A percentile compares a stretch with the other conserved stretches of the same genome.
These are phyloP conservation scores for Microctenopoma stevenorrisi DNA, from an alignment of 2,797 vertebrate genomes.

Conservation along the genomic window DNA sequence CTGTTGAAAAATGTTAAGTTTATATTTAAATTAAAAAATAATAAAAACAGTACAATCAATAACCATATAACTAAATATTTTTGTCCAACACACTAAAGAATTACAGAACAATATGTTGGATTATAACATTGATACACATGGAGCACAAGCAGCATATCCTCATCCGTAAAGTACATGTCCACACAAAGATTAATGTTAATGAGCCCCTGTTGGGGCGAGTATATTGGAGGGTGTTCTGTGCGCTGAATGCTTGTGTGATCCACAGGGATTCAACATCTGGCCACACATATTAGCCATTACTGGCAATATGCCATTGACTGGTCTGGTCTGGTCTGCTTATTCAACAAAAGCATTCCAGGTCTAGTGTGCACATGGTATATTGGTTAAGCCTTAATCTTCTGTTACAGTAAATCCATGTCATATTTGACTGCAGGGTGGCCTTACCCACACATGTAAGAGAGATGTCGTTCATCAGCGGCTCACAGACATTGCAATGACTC, in stretches of 20 bases:
- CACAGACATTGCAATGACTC: conserved; percentile 38
- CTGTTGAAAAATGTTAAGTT: no score
- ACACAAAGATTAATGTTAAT: conserved; percentile 25
- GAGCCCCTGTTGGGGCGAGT: conserved; percentile 13
- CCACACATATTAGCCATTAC: conserved; percentile 42
- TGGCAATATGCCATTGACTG: conserved; percentile 49
- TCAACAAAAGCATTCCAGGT: conserved; percentile 59
- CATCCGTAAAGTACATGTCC: conserved; percentile 3
- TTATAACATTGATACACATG: neutral
- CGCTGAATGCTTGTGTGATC: conserved; percentile 32
- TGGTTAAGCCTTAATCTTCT: conserved; percentile 51
- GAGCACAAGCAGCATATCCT: conserved; percentile 2
- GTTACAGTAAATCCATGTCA: conserved; percentile 70
- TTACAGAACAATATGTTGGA: neutral
- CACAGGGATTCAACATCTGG: conserved; percentile 60
- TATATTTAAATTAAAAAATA: no score
- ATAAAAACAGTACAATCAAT: no score
- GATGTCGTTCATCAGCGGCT: conserved; percentile 45
- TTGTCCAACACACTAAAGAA: neutral
- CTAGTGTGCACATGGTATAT: conserved; percentile 46
- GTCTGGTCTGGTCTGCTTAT: conserved; percentile 45
- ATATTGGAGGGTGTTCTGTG: conserved; percentile 29
- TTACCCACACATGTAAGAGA: conserved; percentile 33
- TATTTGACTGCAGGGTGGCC: conserved; percentile 54
- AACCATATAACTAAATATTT: neutral